Evolutionary conservation across 1,140 invertebrate genomes (phyloP).

Genomic region (Melipona quadrifasciata): DNA sequence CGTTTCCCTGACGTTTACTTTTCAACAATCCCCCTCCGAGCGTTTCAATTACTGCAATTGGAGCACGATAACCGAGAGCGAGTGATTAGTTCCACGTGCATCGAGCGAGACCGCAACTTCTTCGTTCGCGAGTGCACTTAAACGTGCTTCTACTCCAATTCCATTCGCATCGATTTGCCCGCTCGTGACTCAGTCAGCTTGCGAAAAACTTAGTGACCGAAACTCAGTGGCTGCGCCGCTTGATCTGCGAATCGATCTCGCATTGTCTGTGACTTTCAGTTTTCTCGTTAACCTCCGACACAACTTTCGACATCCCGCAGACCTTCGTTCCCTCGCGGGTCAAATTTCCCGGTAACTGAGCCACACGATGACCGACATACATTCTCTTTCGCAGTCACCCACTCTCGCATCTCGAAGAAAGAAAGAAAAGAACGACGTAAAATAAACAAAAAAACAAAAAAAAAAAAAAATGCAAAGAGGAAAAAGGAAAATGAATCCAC

Average conservation of each 20-base stretch:
- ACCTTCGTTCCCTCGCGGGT: no score
- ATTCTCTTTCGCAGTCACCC: background rate
- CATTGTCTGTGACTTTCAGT: background rate
- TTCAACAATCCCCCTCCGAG: background rate
- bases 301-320: background rate
- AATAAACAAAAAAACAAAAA: no score
- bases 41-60: slow-evolving; percentile 2
- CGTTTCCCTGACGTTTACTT: background rate
- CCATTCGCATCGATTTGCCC: background rate
- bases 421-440: background rate
- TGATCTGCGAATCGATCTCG: background rate
- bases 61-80: background rate
- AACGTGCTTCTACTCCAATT: background rate
- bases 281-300: background rate
- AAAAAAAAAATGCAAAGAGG: background rate
- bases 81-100: slow-evolving; percentile 10
- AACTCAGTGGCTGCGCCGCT: background rate
- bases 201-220: slow-evolving; percentile 5
- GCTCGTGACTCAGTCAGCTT: no score
- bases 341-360: background rate
- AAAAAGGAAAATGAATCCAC: background rate
- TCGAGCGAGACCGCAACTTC: background rate
- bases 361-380: slow-evolving; percentile 10
- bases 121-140: background rate
- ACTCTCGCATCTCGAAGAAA: background rate